Base-by-base conservation (phyloP, 2,888 invertebrate species). In the Caenorhabditis becei region DNA sequence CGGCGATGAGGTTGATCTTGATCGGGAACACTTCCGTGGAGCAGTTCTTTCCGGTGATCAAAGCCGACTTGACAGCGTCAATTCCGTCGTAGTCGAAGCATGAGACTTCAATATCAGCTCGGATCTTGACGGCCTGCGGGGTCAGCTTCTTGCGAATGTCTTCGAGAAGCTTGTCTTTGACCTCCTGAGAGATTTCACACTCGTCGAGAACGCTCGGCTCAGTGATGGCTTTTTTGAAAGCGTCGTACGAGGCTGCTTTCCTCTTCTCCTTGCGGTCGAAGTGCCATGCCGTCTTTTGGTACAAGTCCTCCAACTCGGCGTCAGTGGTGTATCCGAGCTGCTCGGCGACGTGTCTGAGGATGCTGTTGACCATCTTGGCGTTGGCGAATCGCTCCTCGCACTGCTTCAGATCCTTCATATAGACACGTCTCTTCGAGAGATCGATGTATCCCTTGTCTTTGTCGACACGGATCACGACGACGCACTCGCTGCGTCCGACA, bases 401-500 rank as follows among this genome's bases (percentile, higher is more conserved):
- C 92, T 97, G 97, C 89, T 96, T 95, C 77, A 98, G 95, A 92
- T 99, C 99, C 92, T 99, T 99, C 0, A 96, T 95, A 0, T 97
- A 97, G 1, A 99, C 99, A 92, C 99, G 94, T 92, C 99, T 94
- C 93, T 99, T 99, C 83, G 98, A 99, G 89, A 99, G 94, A 94
- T 99, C 99, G 92, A 99, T 99, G 92, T 99, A 99, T 91, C 96
- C 99, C 94, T 99, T 99, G 91, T 99, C 97, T 93, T 97, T 97
- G 92, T 99, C 99, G 24, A 99, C 99, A 93, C 99, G 91, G 92
- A 99, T 98, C 77, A 99, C 99, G 58, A 99, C 97, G 18, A 99
- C 99, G 28, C 97, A 98, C 92, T 99, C 99, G 65, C 96, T 97
- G 93, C 98, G 95, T 53, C 99, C 99, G 63, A 99, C 97, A 87